Evolutionary conservation across 2,113 vertebrate genomes (phyloP).

Genomic region (Pteropus alecto): DNA sequence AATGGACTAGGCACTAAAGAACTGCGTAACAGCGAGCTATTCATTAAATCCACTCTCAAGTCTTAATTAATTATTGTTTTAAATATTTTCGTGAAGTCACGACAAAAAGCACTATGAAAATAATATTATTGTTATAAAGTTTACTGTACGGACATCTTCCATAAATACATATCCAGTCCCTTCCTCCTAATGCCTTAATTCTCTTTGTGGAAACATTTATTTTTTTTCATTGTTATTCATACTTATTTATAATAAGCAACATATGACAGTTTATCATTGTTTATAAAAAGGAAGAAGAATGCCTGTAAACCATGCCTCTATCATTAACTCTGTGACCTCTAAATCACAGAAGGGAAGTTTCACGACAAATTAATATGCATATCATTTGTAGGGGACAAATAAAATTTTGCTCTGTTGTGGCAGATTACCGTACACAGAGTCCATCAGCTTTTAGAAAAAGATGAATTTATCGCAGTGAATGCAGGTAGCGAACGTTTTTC

Average conservation of each 20-base stretch:
- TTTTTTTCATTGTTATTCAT: slow-evolving; percentile 53
- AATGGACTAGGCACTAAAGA: background rate
- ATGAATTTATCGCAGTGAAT: background rate
- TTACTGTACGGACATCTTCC: background rate
- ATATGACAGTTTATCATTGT: slow-evolving; percentile 38
- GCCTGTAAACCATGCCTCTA: background rate
- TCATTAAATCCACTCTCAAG: background rate
- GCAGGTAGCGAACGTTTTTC: background rate
- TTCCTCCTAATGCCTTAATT: slow-evolving; percentile 3
- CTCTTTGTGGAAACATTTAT: slow-evolving; percentile 62
- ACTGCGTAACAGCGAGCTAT: background rate
- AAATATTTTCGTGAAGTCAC: background rate
- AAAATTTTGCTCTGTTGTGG: background rate
- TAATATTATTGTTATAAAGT: slow-evolving; percentile 17
- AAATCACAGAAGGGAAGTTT: background rate
- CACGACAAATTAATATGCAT: background rate
- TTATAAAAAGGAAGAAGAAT: slow-evolving; percentile 21
- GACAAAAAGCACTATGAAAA: background rate
- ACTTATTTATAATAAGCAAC: slow-evolving; percentile 63
- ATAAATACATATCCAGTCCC: background rate
- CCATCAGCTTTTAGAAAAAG: background rate
- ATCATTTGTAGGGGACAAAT: background rate
- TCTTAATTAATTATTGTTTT: slow-evolving; percentile 53
- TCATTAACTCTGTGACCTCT: slow-evolving; percentile 43
- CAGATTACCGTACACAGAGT: background rate